Evolutionary conservation across 2,113 vertebrate species (phyloP), one percentile per base, ranked within the genome.

Genomic region (Paedocypris sp.): DNA sequence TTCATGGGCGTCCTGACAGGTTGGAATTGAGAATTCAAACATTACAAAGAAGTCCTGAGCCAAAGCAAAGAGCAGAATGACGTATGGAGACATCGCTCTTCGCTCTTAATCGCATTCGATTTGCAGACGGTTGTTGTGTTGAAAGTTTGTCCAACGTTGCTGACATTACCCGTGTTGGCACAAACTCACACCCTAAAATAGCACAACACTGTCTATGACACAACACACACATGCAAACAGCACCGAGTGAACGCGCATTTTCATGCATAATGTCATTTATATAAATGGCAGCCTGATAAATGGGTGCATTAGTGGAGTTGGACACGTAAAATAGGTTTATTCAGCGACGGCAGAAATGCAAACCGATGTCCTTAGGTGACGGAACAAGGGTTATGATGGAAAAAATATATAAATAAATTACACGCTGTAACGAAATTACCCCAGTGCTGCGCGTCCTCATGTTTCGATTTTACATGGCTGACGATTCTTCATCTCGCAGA

Each of bases 241-340:
- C 13, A 26, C 15, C 11, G 52, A n/a, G n/a, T n/a, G 9, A 4
- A 15, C 5, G 32, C 22, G 13, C 19, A 23, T 42, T 57, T 62
- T 62, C 48, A 69, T 15, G 28, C 18, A 12, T 50, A 12, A 18
- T 36, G 36, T 52, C 33, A 48, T n/a, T 45, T 26, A 26, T 8
- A 41, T 16, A 33, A 57, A 72, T 39, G 31, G 53, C 46, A 62
- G 59, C 38, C 33, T 51, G 56, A 54, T 49, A 68, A 61, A 68
- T 52, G 18, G 49, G 11, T 43, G 54, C 39, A 58, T 58, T 58
- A 58, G 54, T 9, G 20, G 54, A 22, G 38, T 31, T 58, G 54
- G 16, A 36, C 39, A 20, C 39, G 22, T 58, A 43, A 58, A 45
- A 58, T 58, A 16, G 26, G 39, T 45, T 58, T 58, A 32, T 45